Evolutionary conservation across 2,888 invertebrate species (phyloP), one percentile per base, ranked within the genome.

Genomic region (Melanostoma mellinum): DNA sequence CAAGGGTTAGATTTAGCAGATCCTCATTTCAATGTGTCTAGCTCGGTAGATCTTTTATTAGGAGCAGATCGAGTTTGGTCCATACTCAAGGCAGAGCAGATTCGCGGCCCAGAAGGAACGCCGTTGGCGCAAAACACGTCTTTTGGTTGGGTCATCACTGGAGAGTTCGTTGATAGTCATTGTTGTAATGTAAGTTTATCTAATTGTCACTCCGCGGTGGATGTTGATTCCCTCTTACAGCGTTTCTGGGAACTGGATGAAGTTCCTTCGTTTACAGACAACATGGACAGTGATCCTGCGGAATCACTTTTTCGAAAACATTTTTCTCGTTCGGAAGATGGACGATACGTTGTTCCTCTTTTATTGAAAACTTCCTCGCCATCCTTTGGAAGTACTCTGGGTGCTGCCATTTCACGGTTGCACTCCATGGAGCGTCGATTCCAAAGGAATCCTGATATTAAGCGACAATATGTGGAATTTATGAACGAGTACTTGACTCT

Each of bases 141-240:
- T 3, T 81, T 81, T 71, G 78, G 78, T n/a, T 85, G 81, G 81
- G 81, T 80, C 10, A 76, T 20, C 20, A 20, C 20, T 77, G 82
- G 81, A 50, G 50, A 63, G 40, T 48, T 61, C 10, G n/a, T 61
- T 10, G 10, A 36, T 32, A 53, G 36, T 4, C 35, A 35, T 42
- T 67, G 53, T 60, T 20, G 20, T 20, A 20, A 71, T 61, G 8
- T 20, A 8, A 3, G 50, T 42, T 46, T 48, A 63, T 44, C 46
- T 56, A 20, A 63, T 63, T 33, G 3, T 10, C 35, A 53, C 3
- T 53, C 53, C 10, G 20, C 20, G 0, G 20, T 20, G 20, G 20
- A 20, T 20, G 20, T 20, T 20, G 20, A 20, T 20, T 20, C 20
- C 8, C 71, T 71, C 10, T 32, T 77, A n/a, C 61, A 50, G 6